A percentile compares a stretch with the other conserved stretches of the same genome.
phyloP scores from a whole-genome alignment of 2,888 invertebrate genomes.

The Xanthorhoe designata region DNA sequence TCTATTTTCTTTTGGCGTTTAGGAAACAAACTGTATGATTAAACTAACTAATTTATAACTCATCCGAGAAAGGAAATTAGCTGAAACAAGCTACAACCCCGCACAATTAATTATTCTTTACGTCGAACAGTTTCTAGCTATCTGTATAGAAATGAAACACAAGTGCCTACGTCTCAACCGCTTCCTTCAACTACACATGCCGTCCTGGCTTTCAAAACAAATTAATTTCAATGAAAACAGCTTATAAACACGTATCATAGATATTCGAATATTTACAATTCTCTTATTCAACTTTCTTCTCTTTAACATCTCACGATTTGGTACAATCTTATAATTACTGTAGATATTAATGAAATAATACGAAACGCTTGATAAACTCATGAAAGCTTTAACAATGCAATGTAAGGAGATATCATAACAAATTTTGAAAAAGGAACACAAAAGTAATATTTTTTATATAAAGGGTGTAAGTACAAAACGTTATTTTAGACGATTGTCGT shows the following conservation, averaged over 20 bases:
- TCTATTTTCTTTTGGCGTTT: slow-evolving; percentile 74
- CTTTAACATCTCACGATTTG: slow-evolving; percentile 64
- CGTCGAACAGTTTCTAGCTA: slow-evolving; percentile 42
- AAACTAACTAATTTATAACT: slow-evolving; percentile 53
- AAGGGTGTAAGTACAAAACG: slow-evolving; percentile 76
- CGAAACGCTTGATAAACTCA: slow-evolving; percentile 38
- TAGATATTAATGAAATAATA: slow-evolving; percentile 35
- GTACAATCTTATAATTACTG: slow-evolving; percentile 55
- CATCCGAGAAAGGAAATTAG: slow-evolving; percentile 31
- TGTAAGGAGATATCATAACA: slow-evolving; percentile 23
- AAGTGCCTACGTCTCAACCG: slow-evolving; percentile 25
- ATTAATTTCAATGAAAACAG: slow-evolving; percentile 66
- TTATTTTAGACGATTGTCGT: slow-evolving; percentile 65
- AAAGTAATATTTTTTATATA: slow-evolving; percentile 46
- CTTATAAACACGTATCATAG: slow-evolving; percentile 77
- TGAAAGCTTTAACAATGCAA: slow-evolving; percentile 37
- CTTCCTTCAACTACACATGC: slow-evolving; percentile 24
- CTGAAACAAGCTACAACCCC: slow-evolving; percentile 39
- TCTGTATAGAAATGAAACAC: slow-evolving; percentile 39
- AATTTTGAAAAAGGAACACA: slow-evolving; percentile 22
- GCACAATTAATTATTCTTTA: slow-evolving; percentile 22
- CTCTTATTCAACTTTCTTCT: slow-evolving; percentile 61
- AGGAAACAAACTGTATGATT: slow-evolving; percentile 60
- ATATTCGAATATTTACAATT: slow-evolving; percentile 77
- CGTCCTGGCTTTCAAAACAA: slow-evolving; percentile 58